Base-by-base conservation (phyloP, 2,797 vertebrate species). In the Ctenochaetus hawaiiensis region DNA sequence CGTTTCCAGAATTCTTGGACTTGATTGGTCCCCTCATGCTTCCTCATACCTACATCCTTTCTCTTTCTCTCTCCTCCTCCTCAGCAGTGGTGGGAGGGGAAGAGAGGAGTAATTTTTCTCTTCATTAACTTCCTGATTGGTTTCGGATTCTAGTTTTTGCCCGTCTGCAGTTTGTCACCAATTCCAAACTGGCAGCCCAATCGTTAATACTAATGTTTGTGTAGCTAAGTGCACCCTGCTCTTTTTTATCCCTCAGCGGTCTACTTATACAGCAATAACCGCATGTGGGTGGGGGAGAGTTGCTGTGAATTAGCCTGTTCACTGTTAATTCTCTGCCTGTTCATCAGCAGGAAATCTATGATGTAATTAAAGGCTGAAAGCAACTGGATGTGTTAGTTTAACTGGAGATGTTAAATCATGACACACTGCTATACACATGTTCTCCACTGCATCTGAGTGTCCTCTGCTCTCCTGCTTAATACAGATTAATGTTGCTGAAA, bases 61-160 rank as follows among this genome's bases (percentile, higher is more conserved):
- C 61, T 30, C 47, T 26, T 51, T 82, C 93, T 92, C 92, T 90
- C 89, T 96, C 30, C 93, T 91, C 94, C 72, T 60, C 65, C 92
- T 90, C 94, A 74, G 82, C 68, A 66, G 80, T 16, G 72, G 70
- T 77, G 77, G 79, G 85, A 82, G 80, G 77, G 45, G 17, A 74
- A 89, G 85, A 86, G 83, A 81, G 94, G 95, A 94, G 96, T 96
- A 93, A 99, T 98, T 99, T 99, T 95, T 97, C 97, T 98, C 97
- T 96, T 98, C 97, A 99, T 99, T 99, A 99, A 99, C 97, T 98
- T 98, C 94, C 96, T 98, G 97, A 99, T 99, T 98, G 97, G 97
- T 98, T 99, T 98, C 95, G 93, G 96, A 94, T 96, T 96, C 95
- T 93, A 95, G 93, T 96, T 97, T 96, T 89, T 93, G 88, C 95